Percentiles rank a stretch among this genome's conserved stretches.
phyloP scores from a whole-genome alignment of 64 coral and sea anemone genomes.

The Montipora foliosa region DNA sequence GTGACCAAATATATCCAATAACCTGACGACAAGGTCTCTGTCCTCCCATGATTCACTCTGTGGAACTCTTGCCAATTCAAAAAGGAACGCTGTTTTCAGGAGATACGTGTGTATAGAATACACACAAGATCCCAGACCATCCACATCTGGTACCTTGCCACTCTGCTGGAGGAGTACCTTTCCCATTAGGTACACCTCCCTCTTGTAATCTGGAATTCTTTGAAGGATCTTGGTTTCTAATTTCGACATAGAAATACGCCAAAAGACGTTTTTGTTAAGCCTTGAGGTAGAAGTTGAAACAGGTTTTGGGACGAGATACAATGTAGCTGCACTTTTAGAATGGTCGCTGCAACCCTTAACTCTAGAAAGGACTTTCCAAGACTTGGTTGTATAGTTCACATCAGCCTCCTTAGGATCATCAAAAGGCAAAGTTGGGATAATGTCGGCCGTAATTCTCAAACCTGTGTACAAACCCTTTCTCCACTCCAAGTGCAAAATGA shows the following conservation, averaged over 20 bases:
- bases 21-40: not conserved
- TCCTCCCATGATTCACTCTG: conserved; percentile 3
- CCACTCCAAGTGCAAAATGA: conserved; percentile 49
- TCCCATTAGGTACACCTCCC: conserved; percentile 18
- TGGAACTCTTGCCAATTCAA: conserved; percentile 55
- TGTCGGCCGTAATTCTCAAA: conserved; percentile 31
- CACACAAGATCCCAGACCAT: conserved; percentile 16
- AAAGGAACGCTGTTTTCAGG: conserved; percentile 33
- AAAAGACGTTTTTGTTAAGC: conserved; percentile 1
- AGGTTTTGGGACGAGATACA: conserved; percentile 33
- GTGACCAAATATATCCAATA: conserved; percentile 21
- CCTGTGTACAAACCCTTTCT: conserved; percentile 46
- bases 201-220: conserved; percentile 39
- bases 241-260: conserved; percentile 40
- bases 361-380: not conserved
- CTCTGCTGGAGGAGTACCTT: conserved; percentile 27
- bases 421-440: conserved; percentile 41
- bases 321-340: not conserved
- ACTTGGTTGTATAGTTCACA: not conserved
- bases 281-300: not conserved
- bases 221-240: conserved; percentile 53
- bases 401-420: not conserved
- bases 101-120: conserved; percentile 56
- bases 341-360: not conserved
- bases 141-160: conserved; percentile 25